These are phyloP conservation scores for Amphilophus citrinellus DNA, from an alignment of 2,113 vertebrate genomes.

Conservation along the genomic window DNA sequence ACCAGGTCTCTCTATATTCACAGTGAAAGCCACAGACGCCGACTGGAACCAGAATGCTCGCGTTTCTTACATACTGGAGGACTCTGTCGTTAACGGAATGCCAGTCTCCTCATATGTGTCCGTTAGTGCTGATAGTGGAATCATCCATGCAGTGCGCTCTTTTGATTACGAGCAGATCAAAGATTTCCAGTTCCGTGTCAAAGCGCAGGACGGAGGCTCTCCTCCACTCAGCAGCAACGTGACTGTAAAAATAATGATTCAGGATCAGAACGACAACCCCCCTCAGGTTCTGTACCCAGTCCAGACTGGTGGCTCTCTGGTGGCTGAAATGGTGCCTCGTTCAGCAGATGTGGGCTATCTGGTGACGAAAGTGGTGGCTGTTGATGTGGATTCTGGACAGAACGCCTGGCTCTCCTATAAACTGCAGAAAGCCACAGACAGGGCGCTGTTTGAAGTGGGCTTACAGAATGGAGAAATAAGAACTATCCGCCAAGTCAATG, in stretches of 20 bases:
- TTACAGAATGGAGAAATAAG: no score
- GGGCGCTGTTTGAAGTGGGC: no score
- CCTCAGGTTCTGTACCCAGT: constrained; percentile 7
- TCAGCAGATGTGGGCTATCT: not conserved
- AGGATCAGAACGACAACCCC: accelerated
- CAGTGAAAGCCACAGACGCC: constrained; percentile 49
- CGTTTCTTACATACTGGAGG: constrained; percentile 59
- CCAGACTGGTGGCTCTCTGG: not conserved
- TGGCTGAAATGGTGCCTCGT: not conserved
- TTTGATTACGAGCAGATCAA: constrained; percentile 70
- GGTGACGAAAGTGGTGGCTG: not conserved
- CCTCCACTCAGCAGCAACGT: constrained; percentile 53
- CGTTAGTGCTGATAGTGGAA: constrained; percentile 49
- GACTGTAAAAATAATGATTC: constrained; percentile 27
- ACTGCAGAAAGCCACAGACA: no score
- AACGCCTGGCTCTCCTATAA: not conserved
- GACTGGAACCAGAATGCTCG: constrained; percentile 57
- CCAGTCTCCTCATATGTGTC: constrained; percentile 47
- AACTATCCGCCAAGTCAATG: no score
- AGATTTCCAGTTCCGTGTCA: constrained; percentile 37
- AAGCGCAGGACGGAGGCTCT: constrained; percentile 46
- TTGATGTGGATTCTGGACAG: not conserved
- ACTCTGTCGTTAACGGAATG: constrained; percentile 35
- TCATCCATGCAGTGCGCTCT: constrained; percentile 49
- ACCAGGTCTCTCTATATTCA: constrained; percentile 30